Evolutionary conservation across 2,113 vertebrate genomes (phyloP).

Genomic region (Nibea coibor): DNA sequence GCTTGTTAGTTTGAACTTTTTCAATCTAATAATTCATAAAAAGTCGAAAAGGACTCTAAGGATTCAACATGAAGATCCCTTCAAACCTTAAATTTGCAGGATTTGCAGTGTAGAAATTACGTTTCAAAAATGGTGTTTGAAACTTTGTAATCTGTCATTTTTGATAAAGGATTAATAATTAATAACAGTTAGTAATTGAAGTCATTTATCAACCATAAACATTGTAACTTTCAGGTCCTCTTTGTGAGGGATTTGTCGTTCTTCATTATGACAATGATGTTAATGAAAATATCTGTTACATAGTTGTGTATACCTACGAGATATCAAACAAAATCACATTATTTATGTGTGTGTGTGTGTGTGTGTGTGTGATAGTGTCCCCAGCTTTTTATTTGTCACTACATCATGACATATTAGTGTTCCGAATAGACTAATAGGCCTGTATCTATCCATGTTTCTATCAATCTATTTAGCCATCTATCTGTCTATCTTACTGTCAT

Average conservation of each 20-base stretch:
- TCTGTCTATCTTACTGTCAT: slow-evolving; percentile 61
- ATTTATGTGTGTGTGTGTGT: not conserved
- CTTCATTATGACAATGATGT: not conserved
- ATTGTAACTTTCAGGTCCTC: not conserved
- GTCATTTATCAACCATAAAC: not conserved
- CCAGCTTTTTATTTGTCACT: slow-evolving; percentile 32
- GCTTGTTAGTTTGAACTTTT: not conserved
- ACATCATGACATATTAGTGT: slow-evolving; percentile 11
- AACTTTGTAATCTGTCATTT: not conserved
- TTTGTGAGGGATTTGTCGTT: not conserved
- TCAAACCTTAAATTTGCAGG: not conserved
- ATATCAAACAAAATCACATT: not conserved
- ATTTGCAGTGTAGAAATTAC: not conserved
- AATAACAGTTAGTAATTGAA: not conserved
- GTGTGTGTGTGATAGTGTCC: not conserved
- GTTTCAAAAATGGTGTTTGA: not conserved
- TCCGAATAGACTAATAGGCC: slow-evolving; percentile 31
- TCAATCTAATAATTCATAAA: not conserved
- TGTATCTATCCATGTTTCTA: slow-evolving; percentile 47
- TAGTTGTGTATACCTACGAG: not conserved
- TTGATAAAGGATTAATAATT: not conserved
- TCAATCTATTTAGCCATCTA: slow-evolving; percentile 64
- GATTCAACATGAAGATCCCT: not conserved
- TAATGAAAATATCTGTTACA: not conserved
- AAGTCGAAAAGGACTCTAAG: not conserved